Percentiles rank a stretch among this genome's conserved stretches.
phyloP scores from a whole-genome alignment of 2,113 vertebrate genomes.

The Urocynchramus pylzowi region DNA sequence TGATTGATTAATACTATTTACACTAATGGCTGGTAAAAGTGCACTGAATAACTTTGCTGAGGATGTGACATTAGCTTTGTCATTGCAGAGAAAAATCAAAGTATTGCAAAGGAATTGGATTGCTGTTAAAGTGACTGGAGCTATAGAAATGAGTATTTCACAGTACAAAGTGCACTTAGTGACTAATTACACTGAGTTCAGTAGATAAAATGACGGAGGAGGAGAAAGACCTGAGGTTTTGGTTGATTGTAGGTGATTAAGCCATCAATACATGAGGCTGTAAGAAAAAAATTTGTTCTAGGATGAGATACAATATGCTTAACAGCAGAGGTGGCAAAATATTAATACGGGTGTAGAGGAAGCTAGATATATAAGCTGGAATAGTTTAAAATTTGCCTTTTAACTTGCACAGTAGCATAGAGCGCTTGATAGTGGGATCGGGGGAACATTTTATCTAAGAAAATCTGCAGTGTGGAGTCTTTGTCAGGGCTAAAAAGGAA shows the following conservation, averaged over 20 bases:
- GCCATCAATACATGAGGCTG: background rate
- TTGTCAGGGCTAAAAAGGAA: background rate
- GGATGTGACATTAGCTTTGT: conserved; percentile 2
- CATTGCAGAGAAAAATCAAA: background rate
- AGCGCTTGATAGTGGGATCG: background rate
- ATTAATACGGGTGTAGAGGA: background rate
- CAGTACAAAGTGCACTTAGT: conserved; percentile 15
- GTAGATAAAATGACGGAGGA: conserved; percentile 17
- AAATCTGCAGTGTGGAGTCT: background rate
- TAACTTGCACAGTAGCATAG: background rate
- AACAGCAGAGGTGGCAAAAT: background rate
- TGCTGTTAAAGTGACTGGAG: conserved; percentile 3
- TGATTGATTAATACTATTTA: background rate
- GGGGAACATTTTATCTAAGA: background rate
- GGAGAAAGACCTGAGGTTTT: background rate
- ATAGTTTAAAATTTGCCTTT: background rate
- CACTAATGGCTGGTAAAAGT: background rate
- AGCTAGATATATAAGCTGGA: background rate
- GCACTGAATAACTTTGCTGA: background rate
- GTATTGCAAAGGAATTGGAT: background rate
- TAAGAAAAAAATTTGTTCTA: background rate
- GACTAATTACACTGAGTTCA: conserved; percentile 25
- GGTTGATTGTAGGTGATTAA: conserved; percentile 14
- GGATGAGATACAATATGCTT: background rate
- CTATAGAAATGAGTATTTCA: conserved; percentile 12